Evolutionary conservation across 2,113 vertebrate genomes (phyloP).

Genomic region (Pseudopipra pipra): DNA sequence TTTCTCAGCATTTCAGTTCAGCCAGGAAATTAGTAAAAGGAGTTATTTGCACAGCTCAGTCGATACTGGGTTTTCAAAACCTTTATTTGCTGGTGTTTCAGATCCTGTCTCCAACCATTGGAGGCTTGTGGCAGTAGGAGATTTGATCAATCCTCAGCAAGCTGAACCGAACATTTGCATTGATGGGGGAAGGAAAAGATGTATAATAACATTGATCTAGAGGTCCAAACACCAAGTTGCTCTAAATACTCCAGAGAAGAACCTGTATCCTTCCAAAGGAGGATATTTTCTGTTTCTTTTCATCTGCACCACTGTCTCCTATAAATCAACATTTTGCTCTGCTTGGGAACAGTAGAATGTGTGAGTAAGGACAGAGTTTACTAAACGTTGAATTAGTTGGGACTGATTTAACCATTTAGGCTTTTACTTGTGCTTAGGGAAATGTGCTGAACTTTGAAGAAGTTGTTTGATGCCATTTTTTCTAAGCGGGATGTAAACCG

Average conservation of each 20-base stretch:
- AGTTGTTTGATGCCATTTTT: slow-evolving; percentile 13
- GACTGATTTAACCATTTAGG: slow-evolving; percentile 19
- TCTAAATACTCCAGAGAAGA: background rate
- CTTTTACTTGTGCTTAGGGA: slow-evolving; percentile 4
- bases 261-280: background rate
- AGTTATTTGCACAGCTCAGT: background rate
- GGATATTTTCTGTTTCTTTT: slow-evolving; percentile 59
- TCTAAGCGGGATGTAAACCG: background rate
- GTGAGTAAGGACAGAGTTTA: slow-evolving; percentile 52
- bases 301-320: slow-evolving; percentile 21
- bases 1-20: background rate
- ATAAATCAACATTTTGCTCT: slow-evolving; percentile 30
- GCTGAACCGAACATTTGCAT: background rate
- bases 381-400: slow-evolving; percentile 4
- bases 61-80: background rate
- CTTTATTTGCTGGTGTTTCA: background rate
- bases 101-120: background rate
- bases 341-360: slow-evolving; percentile 35
- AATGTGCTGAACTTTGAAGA: slow-evolving; percentile 21
- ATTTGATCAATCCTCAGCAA: background rate
- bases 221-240: background rate
- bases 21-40: background rate
- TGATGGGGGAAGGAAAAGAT: background rate
- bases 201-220: background rate
- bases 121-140: background rate